phyloP scores from a whole-genome alignment of 1,140 invertebrate species.

The Diplogasteroides magnus region DNA sequence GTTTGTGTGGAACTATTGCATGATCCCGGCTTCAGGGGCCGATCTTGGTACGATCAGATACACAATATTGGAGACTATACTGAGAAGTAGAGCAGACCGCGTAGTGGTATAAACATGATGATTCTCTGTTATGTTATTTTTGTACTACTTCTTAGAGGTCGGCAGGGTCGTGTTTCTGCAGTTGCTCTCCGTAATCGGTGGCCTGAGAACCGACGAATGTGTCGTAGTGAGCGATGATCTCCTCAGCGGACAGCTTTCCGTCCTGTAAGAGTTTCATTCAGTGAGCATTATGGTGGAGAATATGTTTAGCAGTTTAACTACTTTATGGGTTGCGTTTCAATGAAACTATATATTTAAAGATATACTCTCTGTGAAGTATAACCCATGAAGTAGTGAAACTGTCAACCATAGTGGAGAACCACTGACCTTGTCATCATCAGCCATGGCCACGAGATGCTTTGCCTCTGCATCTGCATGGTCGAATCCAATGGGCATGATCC shows the following conservation, averaged over 20 bases:
- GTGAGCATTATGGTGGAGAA: neutral
- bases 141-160: slow-evolving; percentile 44
- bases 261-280: slow-evolving; percentile 61
- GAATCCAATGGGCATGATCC: slow-evolving; percentile 92
- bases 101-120: no score
- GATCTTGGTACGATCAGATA: no score
- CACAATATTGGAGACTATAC: no score
- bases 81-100: no score
- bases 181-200: slow-evolving; percentile 93
- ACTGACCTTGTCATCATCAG: slow-evolving; percentile 73
- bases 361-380: no score
- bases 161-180: slow-evolving; percentile 75
- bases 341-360: no score
- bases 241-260: slow-evolving; percentile 78
- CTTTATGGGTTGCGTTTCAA: no score
- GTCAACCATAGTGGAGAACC: slow-evolving; percentile 1
- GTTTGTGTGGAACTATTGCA: no score
- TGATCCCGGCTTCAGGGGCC: no score
- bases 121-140: no score
- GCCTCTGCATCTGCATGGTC: slow-evolving; percentile 93
- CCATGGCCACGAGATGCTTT: slow-evolving; percentile 86
- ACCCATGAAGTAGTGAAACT: no score
- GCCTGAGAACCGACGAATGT: slow-evolving; percentile 96
- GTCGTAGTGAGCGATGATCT: slow-evolving; percentile 91
- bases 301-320: neutral